Evolutionary conservation across 2,888 invertebrate species (phyloP).

Genomic region (Drosophila helvetica): DNA sequence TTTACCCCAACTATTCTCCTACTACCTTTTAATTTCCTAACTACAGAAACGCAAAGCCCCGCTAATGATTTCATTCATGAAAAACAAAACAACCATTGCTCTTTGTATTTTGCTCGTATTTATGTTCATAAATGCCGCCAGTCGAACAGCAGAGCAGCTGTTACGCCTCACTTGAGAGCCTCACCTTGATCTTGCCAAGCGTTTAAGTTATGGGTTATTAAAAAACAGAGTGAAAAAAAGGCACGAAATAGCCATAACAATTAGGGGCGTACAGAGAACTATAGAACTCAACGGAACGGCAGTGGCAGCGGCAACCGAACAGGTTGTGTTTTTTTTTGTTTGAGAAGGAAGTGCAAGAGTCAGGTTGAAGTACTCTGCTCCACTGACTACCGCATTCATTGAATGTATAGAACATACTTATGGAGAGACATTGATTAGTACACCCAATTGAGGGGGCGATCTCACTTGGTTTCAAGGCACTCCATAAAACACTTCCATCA

Average conservation of each 20-base stretch:
- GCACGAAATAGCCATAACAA: conserved; percentile 26
- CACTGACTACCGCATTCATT: conserved; percentile 36
- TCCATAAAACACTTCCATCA: conserved; percentile 56
- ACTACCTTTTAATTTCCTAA: background rate
- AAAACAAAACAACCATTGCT: conserved; percentile 22
- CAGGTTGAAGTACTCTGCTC: conserved; percentile 11
- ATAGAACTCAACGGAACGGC: conserved; percentile 13
- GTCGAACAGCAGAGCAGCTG: conserved; percentile 13
- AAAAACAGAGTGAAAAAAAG: conserved; percentile 26
- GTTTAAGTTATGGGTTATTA: conserved; percentile 27
- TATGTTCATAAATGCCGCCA: conserved; percentile 27
- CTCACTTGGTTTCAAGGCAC: conserved; percentile 3
- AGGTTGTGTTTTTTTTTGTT: conserved; percentile 20
- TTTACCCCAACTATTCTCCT: background rate
- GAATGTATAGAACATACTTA: conserved; percentile 11
- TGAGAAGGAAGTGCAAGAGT: conserved; percentile 57
- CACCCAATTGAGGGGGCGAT: conserved; percentile 57
- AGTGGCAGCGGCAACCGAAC: conserved; percentile 17
- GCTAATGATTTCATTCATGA: conserved; percentile 41
- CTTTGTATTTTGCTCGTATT: conserved; percentile 23
- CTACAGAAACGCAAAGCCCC: background rate
- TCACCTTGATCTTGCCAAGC: conserved; percentile 66
- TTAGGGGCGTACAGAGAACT: conserved; percentile 34
- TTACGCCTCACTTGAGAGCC: conserved; percentile 61
- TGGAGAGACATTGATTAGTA: conserved; percentile 18